Percentiles rank a stretch among this genome's conserved stretches.
Evolutionary conservation across 2,888 invertebrate genomes (phyloP).

Genomic region (Hirtodrosophila duncani): DNA sequence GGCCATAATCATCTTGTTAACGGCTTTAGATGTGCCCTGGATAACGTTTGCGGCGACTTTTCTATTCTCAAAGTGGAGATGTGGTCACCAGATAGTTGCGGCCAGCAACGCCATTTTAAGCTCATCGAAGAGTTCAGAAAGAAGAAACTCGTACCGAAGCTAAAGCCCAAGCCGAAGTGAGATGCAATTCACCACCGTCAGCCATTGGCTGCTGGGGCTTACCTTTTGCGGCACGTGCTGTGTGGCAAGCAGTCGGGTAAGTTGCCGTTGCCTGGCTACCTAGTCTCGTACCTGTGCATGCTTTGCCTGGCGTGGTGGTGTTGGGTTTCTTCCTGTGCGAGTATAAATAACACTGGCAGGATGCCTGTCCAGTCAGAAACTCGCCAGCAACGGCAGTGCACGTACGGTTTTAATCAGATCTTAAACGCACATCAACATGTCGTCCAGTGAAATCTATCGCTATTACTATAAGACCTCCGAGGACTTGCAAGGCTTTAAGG

Average conservation of each 20-base stretch:
- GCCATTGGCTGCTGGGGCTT: slow-evolving; percentile 69
- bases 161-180: slow-evolving; percentile 3
- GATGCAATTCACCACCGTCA: slow-evolving; percentile 64
- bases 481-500: slow-evolving; percentile 75
- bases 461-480: slow-evolving; percentile 77
- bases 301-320: slow-evolving; percentile 54
- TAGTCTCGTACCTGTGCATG: slow-evolving; percentile 39
- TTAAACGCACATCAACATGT: slow-evolving; percentile 48
- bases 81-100: too few relatives aligned
- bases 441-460: slow-evolving; percentile 78
- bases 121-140: background rate
- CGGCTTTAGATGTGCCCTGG: slow-evolving; percentile 54
- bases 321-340: slow-evolving; percentile 31
- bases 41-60: slow-evolving; percentile 30
- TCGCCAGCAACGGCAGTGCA: slow-evolving; percentile 53
- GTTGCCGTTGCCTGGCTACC: slow-evolving; percentile 35
- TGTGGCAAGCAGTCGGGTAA: slow-evolving; percentile 31
- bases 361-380: slow-evolving; percentile 59
- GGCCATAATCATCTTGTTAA: slow-evolving; percentile 69
- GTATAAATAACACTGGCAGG: slow-evolving; percentile 73
- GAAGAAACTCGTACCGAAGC: slow-evolving; percentile 19
- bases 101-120: slow-evolving; percentile 62
- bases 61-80: too few relatives aligned
- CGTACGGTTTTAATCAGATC: slow-evolving; percentile 39
- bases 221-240: slow-evolving; percentile 75